Evolutionary conservation across 2,888 invertebrate genomes (phyloP).

Genomic region (Mantis religiosa): DNA sequence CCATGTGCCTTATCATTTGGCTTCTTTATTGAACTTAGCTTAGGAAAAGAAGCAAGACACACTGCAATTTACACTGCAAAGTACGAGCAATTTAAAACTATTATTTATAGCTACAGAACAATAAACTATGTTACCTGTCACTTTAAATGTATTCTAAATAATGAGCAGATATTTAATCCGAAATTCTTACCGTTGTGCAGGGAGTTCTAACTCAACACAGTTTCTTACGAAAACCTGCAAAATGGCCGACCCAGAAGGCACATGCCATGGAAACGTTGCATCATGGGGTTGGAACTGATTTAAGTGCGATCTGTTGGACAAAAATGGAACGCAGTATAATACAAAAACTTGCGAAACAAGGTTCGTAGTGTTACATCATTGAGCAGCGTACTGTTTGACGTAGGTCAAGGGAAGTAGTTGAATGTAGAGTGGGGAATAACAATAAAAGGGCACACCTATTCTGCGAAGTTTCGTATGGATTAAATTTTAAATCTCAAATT

Average conservation of each 20-base stretch:
- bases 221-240: slow-evolving; percentile 62
- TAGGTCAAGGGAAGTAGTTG: neutral
- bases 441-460: neutral
- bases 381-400: neutral
- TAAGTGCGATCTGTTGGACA: slow-evolving; percentile 27
- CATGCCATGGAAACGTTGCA: slow-evolving; percentile 59
- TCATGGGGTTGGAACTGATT: slow-evolving; percentile 43
- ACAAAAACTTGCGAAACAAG: slow-evolving; percentile 1
- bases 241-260: slow-evolving; percentile 65
- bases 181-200: slow-evolving; percentile 55
- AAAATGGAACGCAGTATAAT: neutral
- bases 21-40: slow-evolving; percentile 37
- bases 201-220: slow-evolving; percentile 58
- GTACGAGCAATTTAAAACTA: neutral
- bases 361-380: neutral
- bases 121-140: neutral
- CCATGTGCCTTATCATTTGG: slow-evolving; percentile 50
- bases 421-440: neutral
- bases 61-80: slow-evolving; percentile 21
- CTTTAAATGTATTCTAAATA: neutral
- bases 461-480: too few relatives aligned
- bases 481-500: too few relatives aligned
- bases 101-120: neutral
- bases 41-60: slow-evolving; percentile 24
- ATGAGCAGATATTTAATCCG: neutral